phyloP scores from a whole-genome alignment of 1,140 invertebrate genomes.

The Phocides pigmalion region DNA sequence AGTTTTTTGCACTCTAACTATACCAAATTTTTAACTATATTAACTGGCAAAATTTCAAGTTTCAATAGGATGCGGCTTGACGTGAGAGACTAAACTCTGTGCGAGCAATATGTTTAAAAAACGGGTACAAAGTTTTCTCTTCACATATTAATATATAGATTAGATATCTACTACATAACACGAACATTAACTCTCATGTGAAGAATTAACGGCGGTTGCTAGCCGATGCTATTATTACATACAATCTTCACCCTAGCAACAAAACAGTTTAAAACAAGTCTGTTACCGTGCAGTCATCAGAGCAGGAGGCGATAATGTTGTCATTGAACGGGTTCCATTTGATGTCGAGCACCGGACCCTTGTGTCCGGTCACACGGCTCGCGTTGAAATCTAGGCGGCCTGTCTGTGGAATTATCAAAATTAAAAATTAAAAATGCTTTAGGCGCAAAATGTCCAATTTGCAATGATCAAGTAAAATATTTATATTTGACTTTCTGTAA shows the following conservation, averaged over 20 bases:
- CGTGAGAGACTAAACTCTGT: no score
- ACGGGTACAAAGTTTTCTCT: no score
- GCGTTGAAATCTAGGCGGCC: slow-evolving; percentile 91
- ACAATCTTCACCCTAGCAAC: not conserved
- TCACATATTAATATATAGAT: no score
- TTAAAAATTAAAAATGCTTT: no score
- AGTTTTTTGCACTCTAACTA: no score
- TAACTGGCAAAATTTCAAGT: no score
- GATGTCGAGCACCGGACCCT: slow-evolving; percentile 92
- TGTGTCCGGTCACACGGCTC: slow-evolving; percentile 91
- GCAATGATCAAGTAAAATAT: not conserved
- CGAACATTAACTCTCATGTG: no score
- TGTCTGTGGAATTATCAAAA: slow-evolving; percentile 82
- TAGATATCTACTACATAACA: slow-evolving; percentile 4
- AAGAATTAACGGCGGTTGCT: not conserved
- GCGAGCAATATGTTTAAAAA: no score
- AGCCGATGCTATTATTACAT: not conserved
- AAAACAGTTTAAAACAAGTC: slow-evolving; percentile 49
- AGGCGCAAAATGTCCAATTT: no score
- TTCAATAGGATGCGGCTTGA: no score
- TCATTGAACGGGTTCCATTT: slow-evolving; percentile 98
- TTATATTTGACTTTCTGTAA: no score
- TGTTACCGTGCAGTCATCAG: slow-evolving; percentile 95
- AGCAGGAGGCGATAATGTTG: slow-evolving; percentile 97
- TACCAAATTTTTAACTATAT: no score